Percentiles rank a stretch among this genome's conserved stretches.
These are phyloP conservation scores for Triplophysa yarkandensis DNA, from an alignment of 2,797 vertebrate genomes.

Conservation along the genomic window DNA sequence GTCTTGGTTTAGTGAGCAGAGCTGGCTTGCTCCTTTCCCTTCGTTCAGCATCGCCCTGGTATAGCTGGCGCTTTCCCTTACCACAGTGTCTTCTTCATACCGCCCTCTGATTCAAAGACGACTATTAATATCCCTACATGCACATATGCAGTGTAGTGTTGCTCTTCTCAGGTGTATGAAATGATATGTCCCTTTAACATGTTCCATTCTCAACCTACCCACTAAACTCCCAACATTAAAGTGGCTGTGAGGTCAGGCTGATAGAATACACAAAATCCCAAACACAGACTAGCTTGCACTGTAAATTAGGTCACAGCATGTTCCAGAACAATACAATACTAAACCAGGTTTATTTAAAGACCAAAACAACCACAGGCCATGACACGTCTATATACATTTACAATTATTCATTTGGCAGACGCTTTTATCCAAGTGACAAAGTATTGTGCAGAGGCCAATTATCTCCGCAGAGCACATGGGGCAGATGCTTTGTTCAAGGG, in stretches of 20 bases:
- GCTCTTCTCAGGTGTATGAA: slow-evolving; percentile 60
- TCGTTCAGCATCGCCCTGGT: slow-evolving; percentile 54
- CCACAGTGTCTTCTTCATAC: slow-evolving; percentile 69
- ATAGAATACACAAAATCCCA: slow-evolving; percentile 66
- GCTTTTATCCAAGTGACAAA: too few species aligned
- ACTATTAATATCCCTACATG: slow-evolving; percentile 77
- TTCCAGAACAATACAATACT: slow-evolving; percentile 41
- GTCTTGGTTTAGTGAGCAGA: slow-evolving; percentile 47
- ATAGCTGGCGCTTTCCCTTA: slow-evolving; percentile 71
- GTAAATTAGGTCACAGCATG: slow-evolving; percentile 48
- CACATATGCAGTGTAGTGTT: slow-evolving; percentile 47
- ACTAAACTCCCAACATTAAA: slow-evolving; percentile 61
- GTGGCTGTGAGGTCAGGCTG: slow-evolving; percentile 65
- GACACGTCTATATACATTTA: background rate
- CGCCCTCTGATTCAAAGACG: slow-evolving; percentile 76
- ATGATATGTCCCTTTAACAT: slow-evolving; percentile 53
- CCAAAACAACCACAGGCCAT: slow-evolving; percentile 26
- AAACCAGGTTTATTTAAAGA: slow-evolving; percentile 38
- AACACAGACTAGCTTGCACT: slow-evolving; percentile 35
- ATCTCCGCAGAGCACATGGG: too few species aligned
- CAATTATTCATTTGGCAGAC: too few species aligned
- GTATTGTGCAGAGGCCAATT: too few species aligned
- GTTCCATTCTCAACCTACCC: slow-evolving; percentile 47
- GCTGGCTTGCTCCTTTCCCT: slow-evolving; percentile 29
- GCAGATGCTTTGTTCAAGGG: too few species aligned